Base-by-base conservation (phyloP, 2,797 vertebrate species). In the Rhinophrynus dorsalis region DNA sequence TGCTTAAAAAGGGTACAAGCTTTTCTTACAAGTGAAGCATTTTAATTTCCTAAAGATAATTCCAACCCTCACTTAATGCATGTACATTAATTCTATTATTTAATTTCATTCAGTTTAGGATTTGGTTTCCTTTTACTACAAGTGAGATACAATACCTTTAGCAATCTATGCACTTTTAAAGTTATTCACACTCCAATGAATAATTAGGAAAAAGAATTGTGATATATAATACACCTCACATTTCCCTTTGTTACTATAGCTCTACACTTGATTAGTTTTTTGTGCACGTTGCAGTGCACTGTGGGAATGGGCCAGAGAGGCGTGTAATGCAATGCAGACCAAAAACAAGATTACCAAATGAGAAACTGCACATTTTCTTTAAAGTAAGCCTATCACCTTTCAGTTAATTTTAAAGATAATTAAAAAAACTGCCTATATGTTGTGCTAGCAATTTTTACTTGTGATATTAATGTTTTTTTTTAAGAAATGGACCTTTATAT, bases 181-280 rank as follows among this genome's bases (percentile, higher is more conserved):
- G 60, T 38, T 51, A 63, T 26, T 63, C 24, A 63, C 47, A 37
- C 20, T 20, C 51, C 45, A 51, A 24, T 27, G 60, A 47, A 51
- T 51, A 50, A 51, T 38, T 50, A 51, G 47, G 51, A 63, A 51
- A 33, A 50, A 11, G 20, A 51, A 27, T 21, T 63, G 45, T 63
- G 32, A 63, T 63, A 63, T 35, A 27, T 50, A 63, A 24, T 23
- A 47, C 24, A 21, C 33, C 60, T 50, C 47, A 63, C 6, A 51
- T 63, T 63, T 50, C n/a, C 32, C 4, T 50, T 50, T 50, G 45
- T 50, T 50, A n/a, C n/a, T n/a, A n/a, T n/a, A n/a, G n/a, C n/a
- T n/a, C 20, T 50, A 12, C 23, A 50, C 23, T 26, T 8, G 1
- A 50, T 24, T 23, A 50, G 45, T 11, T 12, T n/a, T 24, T 21